These are phyloP conservation scores for Gadus macrocephalus DNA, from an alignment of 2,113 vertebrate species.

Conservation along the genomic window DNA sequence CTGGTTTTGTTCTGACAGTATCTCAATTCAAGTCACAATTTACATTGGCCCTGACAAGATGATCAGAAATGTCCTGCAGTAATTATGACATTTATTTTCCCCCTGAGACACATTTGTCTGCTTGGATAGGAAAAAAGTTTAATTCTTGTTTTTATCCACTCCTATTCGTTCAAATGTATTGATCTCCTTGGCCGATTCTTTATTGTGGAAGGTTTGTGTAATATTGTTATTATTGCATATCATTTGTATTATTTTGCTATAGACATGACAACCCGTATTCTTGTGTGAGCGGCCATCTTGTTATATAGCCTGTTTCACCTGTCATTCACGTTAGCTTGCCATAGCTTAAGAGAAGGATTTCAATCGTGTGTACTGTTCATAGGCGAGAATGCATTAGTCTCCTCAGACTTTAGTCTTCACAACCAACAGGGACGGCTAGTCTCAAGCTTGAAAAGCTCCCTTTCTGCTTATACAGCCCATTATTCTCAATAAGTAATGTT, in stretches of 20 bases:
- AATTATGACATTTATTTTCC: no score
- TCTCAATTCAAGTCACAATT: no score
- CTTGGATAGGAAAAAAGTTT: not conserved
- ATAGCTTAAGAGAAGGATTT: slow-evolving; percentile 1
- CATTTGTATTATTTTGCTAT: slow-evolving; percentile 22
- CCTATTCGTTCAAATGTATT: not conserved
- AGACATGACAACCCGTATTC: slow-evolving; percentile 20
- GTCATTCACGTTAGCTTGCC: not conserved
- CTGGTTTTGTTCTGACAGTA: no score
- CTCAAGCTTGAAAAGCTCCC: slow-evolving; percentile 3
- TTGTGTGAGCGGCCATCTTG: not conserved
- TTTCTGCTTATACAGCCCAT: not conserved
- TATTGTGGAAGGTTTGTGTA: not conserved
- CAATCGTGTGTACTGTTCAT: not conserved
- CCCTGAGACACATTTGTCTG: not conserved
- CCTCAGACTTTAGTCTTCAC: not conserved
- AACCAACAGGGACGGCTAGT: slow-evolving; percentile 7
- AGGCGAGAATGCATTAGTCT: not conserved
- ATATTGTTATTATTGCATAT: slow-evolving; percentile 46
- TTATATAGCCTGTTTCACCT: not conserved
- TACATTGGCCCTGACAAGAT: no score
- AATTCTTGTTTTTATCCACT: slow-evolving; percentile 29
- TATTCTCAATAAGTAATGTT: not conserved
- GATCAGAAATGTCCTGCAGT: no score
- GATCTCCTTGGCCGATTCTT: slow-evolving; percentile 16